Evolutionary conservation across 2,113 vertebrate species (phyloP).

Genomic region (Genyomyrus donnyi): DNA sequence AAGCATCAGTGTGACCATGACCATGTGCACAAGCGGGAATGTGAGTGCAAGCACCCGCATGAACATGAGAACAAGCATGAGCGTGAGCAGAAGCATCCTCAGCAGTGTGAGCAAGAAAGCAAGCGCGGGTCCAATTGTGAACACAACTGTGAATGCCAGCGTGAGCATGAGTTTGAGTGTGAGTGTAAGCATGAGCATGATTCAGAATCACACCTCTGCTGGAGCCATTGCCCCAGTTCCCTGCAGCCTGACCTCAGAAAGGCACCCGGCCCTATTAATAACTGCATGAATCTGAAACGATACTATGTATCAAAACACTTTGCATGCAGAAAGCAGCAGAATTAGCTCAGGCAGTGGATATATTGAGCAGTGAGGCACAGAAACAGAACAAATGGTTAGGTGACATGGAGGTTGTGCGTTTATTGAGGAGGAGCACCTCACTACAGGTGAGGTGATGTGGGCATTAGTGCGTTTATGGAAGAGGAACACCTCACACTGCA

Average conservation of each 20-base stretch:
- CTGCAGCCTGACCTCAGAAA: neutral
- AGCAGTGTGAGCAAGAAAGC: neutral
- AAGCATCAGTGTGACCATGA: no score
- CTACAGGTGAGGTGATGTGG: neutral
- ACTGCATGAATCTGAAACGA: neutral
- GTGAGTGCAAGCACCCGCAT: no score
- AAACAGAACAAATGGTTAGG: neutral
- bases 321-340: neutral
- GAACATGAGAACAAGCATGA: no score
- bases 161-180: neutral
- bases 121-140: neutral
- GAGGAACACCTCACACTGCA: neutral
- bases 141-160: neutral
- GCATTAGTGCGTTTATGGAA: neutral
- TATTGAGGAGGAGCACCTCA: neutral
- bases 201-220: conserved; percentile 4
- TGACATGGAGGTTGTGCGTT: neutral
- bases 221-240: neutral
- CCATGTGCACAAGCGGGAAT: no score
- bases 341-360: neutral
- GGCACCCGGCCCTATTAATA: neutral
- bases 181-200: neutral
- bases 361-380: neutral
- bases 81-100: neutral
- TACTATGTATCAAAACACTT: neutral